phyloP scores from a whole-genome alignment of 2,888 invertebrate species.

The Agrilus cyanescens region DNA sequence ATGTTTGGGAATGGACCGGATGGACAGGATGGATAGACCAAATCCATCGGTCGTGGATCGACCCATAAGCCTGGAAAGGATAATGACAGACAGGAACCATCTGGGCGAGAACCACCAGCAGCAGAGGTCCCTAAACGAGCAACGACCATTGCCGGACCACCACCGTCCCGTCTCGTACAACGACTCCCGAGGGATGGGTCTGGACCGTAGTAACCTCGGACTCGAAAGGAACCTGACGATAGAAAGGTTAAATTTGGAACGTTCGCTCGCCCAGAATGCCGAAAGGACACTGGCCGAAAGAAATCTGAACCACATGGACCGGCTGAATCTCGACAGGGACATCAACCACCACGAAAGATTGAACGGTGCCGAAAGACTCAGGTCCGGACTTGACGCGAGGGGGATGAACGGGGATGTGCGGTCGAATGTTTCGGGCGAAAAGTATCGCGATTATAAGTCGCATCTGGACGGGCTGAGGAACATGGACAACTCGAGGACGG shows the following conservation, averaged over 20 bases:
- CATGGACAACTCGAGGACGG: conserved; percentile 24
- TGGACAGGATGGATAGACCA: conserved; percentile 22
- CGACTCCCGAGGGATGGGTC: conserved; percentile 24
- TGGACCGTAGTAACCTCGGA: conserved; percentile 7
- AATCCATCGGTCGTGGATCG: conserved; percentile 9
- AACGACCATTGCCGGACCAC: conserved; percentile 12
- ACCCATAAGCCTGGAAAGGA: conserved; percentile 25
- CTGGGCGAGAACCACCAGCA: conserved; percentile 29
- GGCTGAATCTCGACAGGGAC: conserved; percentile 9
- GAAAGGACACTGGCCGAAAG: conserved; percentile 28
- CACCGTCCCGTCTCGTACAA: conserved; percentile 19
- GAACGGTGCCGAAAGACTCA: conserved; percentile 13
- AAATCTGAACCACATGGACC: conserved; percentile 23
- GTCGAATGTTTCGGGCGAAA: conserved; percentile 28
- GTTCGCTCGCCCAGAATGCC: conserved; percentile 25
- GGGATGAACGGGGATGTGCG: conserved; percentile 11
- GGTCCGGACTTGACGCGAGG: conserved; percentile 16
- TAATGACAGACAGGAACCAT: conserved; percentile 25
- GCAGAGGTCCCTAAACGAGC: conserved; percentile 25
- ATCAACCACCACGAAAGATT: not conserved
- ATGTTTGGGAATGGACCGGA: conserved; percentile 17
- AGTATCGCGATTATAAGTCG: conserved; percentile 35
- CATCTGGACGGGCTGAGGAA: conserved; percentile 34
- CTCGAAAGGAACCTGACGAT: conserved; percentile 25
- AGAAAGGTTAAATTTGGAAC: conserved; percentile 28